phyloP scores from a whole-genome alignment of 2,797 vertebrate species.

The Euphonia xanthogaster region DNA sequence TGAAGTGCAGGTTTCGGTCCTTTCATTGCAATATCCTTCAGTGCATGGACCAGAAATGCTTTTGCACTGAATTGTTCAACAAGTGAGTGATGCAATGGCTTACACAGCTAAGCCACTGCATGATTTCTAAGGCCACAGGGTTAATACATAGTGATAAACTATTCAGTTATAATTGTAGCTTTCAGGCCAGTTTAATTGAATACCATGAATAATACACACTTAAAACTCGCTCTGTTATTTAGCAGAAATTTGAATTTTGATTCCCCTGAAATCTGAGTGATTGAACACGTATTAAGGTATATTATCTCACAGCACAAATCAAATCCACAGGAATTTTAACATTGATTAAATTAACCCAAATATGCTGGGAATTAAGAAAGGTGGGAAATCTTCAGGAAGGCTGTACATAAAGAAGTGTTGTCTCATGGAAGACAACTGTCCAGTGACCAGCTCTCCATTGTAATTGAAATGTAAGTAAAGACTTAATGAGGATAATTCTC shows the following conservation, averaged over 20 bases:
- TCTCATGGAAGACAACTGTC: background rate
- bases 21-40: constrained; percentile 53
- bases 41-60: constrained; percentile 23
- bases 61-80: constrained; percentile 44
- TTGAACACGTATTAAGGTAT: background rate
- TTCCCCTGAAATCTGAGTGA: background rate
- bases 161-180: constrained; percentile 60
- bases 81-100: constrained; percentile 36
- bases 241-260: constrained; percentile 40
- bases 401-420: background rate
- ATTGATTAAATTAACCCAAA: background rate
- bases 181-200: constrained; percentile 31
- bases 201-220: constrained; percentile 9
- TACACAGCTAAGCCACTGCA: background rate
- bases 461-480: background rate
- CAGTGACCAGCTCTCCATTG: background rate
- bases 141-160: constrained; percentile 62
- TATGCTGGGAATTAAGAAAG: background rate
- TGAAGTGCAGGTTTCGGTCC: constrained; percentile 45
- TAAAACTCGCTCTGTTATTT: constrained; percentile 47
- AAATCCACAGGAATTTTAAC: background rate
- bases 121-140: constrained; percentile 36
- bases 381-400: background rate
- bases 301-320: background rate
- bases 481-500: background rate